phyloP scores from a whole-genome alignment of 2,797 vertebrate genomes.

The Rachycentron canadum region DNA sequence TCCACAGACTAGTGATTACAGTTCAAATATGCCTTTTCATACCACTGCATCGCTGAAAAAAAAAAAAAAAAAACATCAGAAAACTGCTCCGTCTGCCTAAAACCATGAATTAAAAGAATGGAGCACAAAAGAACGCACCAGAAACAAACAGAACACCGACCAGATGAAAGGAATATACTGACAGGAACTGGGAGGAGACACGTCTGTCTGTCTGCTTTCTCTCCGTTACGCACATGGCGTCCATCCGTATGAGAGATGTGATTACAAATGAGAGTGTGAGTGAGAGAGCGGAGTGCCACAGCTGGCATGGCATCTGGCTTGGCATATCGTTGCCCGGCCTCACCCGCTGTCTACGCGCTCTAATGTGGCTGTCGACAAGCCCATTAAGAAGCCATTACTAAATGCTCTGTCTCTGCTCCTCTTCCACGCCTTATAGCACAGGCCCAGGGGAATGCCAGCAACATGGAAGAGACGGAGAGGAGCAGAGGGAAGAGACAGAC shows the following conservation, averaged over 20 bases:
- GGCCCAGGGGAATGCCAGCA: slow-evolving; percentile 75
- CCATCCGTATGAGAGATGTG: slow-evolving; percentile 86
- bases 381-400: slow-evolving; percentile 89
- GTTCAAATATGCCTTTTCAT: background rate
- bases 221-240: slow-evolving; percentile 71
- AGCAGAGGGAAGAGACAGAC: slow-evolving; percentile 6
- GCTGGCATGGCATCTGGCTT: slow-evolving; percentile 87
- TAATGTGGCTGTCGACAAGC: slow-evolving; percentile 87
- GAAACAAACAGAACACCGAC: slow-evolving; percentile 3
- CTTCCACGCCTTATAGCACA: slow-evolving; percentile 80
- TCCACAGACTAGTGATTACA: background rate
- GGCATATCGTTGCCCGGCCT: slow-evolving; percentile 84
- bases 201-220: slow-evolving; percentile 72
- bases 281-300: slow-evolving; percentile 80
- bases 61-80: background rate
- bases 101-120: background rate
- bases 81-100: background rate
- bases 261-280: slow-evolving; percentile 85
- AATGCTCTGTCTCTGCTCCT: slow-evolving; percentile 85
- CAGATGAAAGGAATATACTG: slow-evolving; percentile 27
- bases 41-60: background rate
- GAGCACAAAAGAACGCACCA: background rate
- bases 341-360: slow-evolving; percentile 81
- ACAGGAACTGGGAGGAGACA: slow-evolving; percentile 44
- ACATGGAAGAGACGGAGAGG: slow-evolving; percentile 56